phyloP scores from a whole-genome alignment of 2,113 vertebrate species.

The Vulpes vulpes region DNA sequence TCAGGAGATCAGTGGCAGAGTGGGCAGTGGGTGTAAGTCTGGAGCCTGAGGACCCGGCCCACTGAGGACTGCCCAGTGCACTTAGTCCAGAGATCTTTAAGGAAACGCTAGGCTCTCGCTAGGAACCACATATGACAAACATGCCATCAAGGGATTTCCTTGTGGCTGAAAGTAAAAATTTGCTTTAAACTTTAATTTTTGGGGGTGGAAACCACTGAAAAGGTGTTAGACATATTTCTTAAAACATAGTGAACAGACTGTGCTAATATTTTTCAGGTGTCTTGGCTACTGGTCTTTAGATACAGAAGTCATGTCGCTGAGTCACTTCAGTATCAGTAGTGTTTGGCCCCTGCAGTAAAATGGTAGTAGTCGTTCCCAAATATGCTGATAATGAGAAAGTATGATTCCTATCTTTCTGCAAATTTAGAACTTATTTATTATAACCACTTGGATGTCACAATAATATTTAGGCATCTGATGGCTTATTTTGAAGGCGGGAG shows the following conservation, averaged over 20 bases:
- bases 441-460: too few relatives aligned
- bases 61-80: too few relatives aligned
- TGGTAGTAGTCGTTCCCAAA: background rate
- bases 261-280: background rate
- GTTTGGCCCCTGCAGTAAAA: background rate
- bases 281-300: background rate
- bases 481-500: background rate
- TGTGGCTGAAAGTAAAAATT: background rate
- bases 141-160: background rate
- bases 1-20: background rate
- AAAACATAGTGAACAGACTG: background rate
- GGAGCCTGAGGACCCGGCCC: fast-evolving
- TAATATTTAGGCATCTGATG: background rate
- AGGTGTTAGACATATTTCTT: background rate
- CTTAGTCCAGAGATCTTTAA: background rate
- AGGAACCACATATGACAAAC: fast-evolving
- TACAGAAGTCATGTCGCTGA: background rate
- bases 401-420: background rate
- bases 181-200: background rate
- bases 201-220: too few relatives aligned
- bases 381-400: background rate
- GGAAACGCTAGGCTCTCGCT: background rate
- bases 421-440: background rate
- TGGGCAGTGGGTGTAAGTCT: background rate
- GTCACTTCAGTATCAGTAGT: fast-evolving